Percentiles rank a stretch among this genome's conserved stretches.
Conservation (phyloP, 2,113 vertebrate genomes). For the Propithecus coquereli region DNA sequence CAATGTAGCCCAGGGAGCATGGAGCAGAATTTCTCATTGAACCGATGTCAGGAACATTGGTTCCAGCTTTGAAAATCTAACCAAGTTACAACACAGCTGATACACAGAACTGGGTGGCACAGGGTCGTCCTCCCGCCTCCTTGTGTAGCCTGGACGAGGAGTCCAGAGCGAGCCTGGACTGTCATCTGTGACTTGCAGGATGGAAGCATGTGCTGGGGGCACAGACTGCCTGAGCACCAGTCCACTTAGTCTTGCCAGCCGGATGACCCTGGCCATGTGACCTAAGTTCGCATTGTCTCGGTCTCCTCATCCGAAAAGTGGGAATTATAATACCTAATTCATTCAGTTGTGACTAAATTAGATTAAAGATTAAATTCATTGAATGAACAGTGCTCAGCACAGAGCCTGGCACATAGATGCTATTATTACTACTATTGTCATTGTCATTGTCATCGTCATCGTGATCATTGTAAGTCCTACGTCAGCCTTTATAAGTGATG, state of each 20-base stretch:
- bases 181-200: rapidly evolving
- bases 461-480: background rate
- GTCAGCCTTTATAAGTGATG: background rate
- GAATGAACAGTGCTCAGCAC: background rate
- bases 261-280: background rate
- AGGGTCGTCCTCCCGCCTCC: background rate
- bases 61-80: background rate
- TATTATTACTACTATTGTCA: rapidly evolving
- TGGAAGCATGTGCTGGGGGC: background rate
- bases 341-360: background rate
- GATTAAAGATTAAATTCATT: background rate
- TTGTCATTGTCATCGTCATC: background rate
- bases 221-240: background rate
- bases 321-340: background rate
- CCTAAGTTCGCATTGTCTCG: background rate
- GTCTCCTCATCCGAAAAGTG: background rate
- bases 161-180: no score
- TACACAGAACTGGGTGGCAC: rapidly evolving
- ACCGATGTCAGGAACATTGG: conserved; percentile 3
- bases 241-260: background rate
- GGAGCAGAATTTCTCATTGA: conserved; percentile 36
- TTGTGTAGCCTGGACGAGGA: background rate
- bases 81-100: background rate
- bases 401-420: background rate
- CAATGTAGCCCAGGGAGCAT: conserved; percentile 48